phyloP scores from a whole-genome alignment of 2,113 vertebrate species.

The Accipiter cooperii region DNA sequence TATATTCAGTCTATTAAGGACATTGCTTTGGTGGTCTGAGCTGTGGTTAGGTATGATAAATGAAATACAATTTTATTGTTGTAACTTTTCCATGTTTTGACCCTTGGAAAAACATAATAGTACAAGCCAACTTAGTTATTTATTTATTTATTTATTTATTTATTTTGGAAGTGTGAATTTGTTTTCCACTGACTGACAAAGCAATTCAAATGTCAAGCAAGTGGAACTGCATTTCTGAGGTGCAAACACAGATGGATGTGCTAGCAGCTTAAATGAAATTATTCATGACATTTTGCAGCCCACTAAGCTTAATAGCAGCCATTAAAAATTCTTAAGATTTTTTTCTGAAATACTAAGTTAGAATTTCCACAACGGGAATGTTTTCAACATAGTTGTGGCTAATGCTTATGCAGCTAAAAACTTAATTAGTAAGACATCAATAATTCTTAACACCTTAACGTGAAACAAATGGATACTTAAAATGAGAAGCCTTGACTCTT shows the following conservation, averaged over 20 bases:
- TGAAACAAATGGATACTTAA: not conserved
- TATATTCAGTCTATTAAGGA: not conserved
- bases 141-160: not conserved
- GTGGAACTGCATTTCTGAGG: not conserved
- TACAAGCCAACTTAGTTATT: not conserved
- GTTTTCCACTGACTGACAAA: conserved; percentile 7
- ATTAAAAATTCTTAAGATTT: not conserved
- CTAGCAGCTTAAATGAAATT: conserved; percentile 21
- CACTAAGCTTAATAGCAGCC: conserved; percentile 6
- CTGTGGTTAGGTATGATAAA: not conserved
- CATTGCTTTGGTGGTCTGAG: not conserved
- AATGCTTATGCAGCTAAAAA: not conserved
- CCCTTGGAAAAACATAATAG: not conserved
- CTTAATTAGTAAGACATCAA: not conserved
- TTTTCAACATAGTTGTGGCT: not conserved
- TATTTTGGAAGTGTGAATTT: not conserved
- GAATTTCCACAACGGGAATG: not conserved
- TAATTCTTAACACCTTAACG: not conserved
- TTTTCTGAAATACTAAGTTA: not conserved
- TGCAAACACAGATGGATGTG: not conserved
- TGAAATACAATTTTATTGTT: not conserved
- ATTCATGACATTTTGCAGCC: conserved; percentile 26
- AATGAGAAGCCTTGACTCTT: not conserved
- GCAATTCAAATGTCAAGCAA: conserved; percentile 13
- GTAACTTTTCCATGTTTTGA: not conserved